Base-by-base conservation (phyloP, 2,113 vertebrate species). In the Macrotus californicus region DNA sequence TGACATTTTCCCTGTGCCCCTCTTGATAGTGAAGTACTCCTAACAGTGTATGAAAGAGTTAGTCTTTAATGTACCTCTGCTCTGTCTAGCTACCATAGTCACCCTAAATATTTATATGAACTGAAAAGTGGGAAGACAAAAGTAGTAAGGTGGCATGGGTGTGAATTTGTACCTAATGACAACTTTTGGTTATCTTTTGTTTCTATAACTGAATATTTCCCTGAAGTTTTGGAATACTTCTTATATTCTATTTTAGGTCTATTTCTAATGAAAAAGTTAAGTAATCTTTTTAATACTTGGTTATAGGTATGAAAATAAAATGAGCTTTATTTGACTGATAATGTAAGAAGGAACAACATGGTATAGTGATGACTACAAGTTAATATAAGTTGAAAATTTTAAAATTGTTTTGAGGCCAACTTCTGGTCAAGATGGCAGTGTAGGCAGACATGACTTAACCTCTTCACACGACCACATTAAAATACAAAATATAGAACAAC, bases 281-380 rank as follows among this genome's bases (percentile, higher is more conserved):
- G 29, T 79, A 76, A 14, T 93, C 56, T 73, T 26, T 93, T 89
- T 14, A 54, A 31, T 54, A 56, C 24, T 39, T 77, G 72, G 52
- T 90, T 90, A 76, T 81, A 85, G 82, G 34, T 88, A 31, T 84
- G 61, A 81, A 96, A 95, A 91, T 77, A 88, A 80, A 91, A 73
- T 80, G 64, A 41, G 43, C 48, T 91, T 93, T 87, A 50, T 89
- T 90, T 70, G 61, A 87, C 87, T 70, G 61, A 87, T 15, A 79
- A 50, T 59, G 6, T 72, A 67, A 91, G n/a, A 87, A 82, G 39
- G 14, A 76, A 66, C 34, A 69, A 50, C 31, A 36, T 64, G 22
- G 3, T 84, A 1, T 48, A 69, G 21, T 77, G 26, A 64, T n/a
- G 88, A 31, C 64, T 43, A 79, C 19, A 84, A 72, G 39, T 29